Conservation (phyloP, 2,888 invertebrate species). For the Drosophila tanythrix region DNA sequence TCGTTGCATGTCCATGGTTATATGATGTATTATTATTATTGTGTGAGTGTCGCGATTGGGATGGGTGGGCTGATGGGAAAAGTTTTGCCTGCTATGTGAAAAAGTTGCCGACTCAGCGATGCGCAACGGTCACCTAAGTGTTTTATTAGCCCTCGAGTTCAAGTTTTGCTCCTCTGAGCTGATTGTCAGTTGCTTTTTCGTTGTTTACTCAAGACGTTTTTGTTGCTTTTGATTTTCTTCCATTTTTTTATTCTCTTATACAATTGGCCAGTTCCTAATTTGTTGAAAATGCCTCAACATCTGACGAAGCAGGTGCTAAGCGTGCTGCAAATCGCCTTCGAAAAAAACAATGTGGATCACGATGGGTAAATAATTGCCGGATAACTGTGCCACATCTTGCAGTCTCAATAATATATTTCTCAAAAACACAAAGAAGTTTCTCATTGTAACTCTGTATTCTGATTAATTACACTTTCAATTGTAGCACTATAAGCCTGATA, state of each 20-base stretch:
- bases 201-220: conserved; percentile 12
- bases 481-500: neutral
- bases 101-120: conserved; percentile 60
- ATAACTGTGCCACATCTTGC: conserved; percentile 95
- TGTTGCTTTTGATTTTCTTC: conserved; percentile 8
- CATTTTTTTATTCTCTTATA: conserved; percentile 2
- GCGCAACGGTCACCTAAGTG: conserved; percentile 68
- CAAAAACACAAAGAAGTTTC: too few species aligned
- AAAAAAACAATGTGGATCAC: conserved; percentile 98
- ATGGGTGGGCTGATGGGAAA: conserved; percentile 21
- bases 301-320: conserved; percentile 98
- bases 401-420: neutral
- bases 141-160: conserved; percentile 68
- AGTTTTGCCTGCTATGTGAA: conserved; percentile 45
- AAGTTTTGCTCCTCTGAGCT: conserved; percentile 51
- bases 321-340: conserved; percentile 99
- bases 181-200: conserved; percentile 59
- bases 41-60: neutral
- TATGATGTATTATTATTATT: conserved; percentile 73
- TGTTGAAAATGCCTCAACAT: conserved; percentile 82
- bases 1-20: conserved; percentile 45
- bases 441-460: too few species aligned
- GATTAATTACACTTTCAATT: too few species aligned
- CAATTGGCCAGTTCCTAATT: neutral
- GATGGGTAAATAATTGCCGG: conserved; percentile 99